Base-by-base conservation (phyloP, 2,797 vertebrate genomes). In the Molothrus ater region DNA sequence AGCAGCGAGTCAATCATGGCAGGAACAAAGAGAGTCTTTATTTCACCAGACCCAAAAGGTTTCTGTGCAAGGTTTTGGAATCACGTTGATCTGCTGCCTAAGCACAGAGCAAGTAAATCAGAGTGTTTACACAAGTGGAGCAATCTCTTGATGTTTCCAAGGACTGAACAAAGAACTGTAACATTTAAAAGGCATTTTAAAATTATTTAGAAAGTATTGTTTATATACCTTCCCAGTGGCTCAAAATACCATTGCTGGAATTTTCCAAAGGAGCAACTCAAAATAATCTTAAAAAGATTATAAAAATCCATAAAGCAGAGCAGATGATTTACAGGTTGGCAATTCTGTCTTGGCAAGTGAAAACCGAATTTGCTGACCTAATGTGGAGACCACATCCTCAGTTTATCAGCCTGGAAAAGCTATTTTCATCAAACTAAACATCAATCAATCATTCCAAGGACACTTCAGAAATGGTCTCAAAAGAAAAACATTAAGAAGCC, bases 1-100 rank as follows among this genome's bases (percentile, higher is more conserved):
- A 93, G 89, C 85, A 92, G 73, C 8, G 9, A 97, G 93, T 88
- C 93, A 94, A 86, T 94, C 96, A 94, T 0, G 6, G 85, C 95
- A 60, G 32, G 66, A 96, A 96, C 95, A 96, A 95, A 96, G 95
- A 56, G 69, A 10, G 25, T 25, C 93, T 97, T 93, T 95, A 93
- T 95, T 96, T 42, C 91, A 66, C 36, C 82, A 84, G 91, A 42
- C 73, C 91, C 53, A 75, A 92, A 93, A 86, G 73, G 87, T 92
- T 96, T 92, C 87, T 92, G 65, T 63, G 82, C 75, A 60, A 95
- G 90, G n/a, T 94, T 94, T 3, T 73, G 53, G 93, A 90, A 79
- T 81, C 66, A 4, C 1, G 6, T 79, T 88, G 73, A 93, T 88
- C 82, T 91, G 92, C 92, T 90, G 82, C 89, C 92, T 88, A 74